These are phyloP conservation scores for Diplolepis rosae DNA, from an alignment of 2,888 invertebrate genomes.

Conservation along the genomic window DNA sequence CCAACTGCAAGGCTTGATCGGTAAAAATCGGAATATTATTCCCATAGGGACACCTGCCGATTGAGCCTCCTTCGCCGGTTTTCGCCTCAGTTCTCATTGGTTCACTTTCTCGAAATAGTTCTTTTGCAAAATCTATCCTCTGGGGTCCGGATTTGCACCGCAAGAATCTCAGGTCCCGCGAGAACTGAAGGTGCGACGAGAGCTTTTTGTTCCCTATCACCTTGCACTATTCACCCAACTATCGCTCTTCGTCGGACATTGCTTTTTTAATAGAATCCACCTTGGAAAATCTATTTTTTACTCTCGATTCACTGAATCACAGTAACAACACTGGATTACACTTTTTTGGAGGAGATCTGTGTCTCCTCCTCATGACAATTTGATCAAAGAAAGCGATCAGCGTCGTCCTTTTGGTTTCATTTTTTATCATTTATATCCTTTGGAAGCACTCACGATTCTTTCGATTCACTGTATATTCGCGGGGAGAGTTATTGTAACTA, in stretches of 20 bases:
- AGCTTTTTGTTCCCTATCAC: slow-evolving; percentile 19
- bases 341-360: neutral
- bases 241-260: neutral
- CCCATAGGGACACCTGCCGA: slow-evolving; percentile 34
- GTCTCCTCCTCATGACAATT: slow-evolving; percentile 20
- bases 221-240: neutral
- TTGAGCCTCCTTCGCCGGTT: slow-evolving; percentile 4
- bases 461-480: neutral
- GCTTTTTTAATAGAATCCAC: slow-evolving; percentile 13
- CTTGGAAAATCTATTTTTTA: neutral
- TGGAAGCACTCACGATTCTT: slow-evolving; percentile 1
- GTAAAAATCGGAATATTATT: neutral
- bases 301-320: neutral
- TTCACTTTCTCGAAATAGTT: neutral
- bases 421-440: neutral
- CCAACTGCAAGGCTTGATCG: neutral
- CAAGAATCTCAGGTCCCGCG: slow-evolving; percentile 6
- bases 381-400: slow-evolving; percentile 17
- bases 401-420: slow-evolving; percentile 15
- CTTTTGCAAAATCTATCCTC: neutral
- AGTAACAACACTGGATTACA: neutral
- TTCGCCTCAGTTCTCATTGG: slow-evolving; percentile 22
- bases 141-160: neutral
- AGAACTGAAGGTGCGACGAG: slow-evolving; percentile 38
- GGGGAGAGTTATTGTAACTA: neutral